Evolutionary conservation across 2,113 vertebrate genomes (phyloP).

Genomic region (Aleadryas rufinucha): DNA sequence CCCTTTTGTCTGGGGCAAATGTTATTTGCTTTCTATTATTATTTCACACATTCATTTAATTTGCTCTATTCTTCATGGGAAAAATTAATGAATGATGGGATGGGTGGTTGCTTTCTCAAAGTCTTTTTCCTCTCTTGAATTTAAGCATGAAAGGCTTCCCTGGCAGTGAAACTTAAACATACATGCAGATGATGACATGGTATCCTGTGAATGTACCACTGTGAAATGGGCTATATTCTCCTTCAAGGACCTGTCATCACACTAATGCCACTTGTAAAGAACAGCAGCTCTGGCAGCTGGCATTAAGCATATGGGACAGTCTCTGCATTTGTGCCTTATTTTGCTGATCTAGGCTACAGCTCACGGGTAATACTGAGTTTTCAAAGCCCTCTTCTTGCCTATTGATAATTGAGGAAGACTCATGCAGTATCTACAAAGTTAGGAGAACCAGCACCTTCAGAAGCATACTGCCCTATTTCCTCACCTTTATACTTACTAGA

Average conservation of each 20-base stretch:
- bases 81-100: background rate
- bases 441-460: background rate
- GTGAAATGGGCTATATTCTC: background rate
- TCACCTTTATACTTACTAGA: background rate
- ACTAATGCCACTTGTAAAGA: background rate
- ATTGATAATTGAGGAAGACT: background rate
- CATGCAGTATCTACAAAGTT: background rate
- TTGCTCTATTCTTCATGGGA: background rate
- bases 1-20: background rate
- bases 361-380: background rate
- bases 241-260: conserved; percentile 13
- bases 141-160: background rate
- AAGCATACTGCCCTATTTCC: background rate
- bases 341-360: background rate
- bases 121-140: background rate
- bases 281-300: background rate
- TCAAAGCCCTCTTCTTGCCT: background rate
- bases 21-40: background rate
- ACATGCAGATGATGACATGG: background rate
- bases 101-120: background rate
- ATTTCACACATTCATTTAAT: conserved; percentile 33
- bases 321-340: background rate
- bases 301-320: background rate
- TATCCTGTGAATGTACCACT: background rate
- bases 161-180: background rate